Base-by-base conservation (phyloP, 2,888 invertebrate genomes). In the Brachylomia viminalis region DNA sequence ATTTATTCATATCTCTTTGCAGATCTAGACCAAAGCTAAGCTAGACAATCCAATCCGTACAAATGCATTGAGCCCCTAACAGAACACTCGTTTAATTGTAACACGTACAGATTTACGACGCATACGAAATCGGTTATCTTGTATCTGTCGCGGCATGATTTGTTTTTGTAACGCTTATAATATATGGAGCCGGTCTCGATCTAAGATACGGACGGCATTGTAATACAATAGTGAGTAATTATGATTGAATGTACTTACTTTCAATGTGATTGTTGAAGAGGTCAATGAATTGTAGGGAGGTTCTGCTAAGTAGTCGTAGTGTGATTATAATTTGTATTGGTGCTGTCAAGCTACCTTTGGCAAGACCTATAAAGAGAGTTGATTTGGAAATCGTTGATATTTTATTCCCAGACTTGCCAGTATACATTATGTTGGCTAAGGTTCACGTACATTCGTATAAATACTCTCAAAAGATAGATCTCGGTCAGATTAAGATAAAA, bases 21-120 rank as follows among this genome's bases (percentile, higher is more conserved):
- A 47, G 13, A 20, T 30, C 20, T 17, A 59, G 6, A n/a, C 3
- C 5, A 20, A 66, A 62, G 2, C 3, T 30, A 20, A 59, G 15
- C 45, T 33, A 49, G 15, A 6, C 30, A 23, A 62, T 15, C n/a
- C 17, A 23, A 15, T n/a, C 20, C 62, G 66, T 38, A 54, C 69
- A 81, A 86, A 81, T 91, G 84, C 80, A 83, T 33, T 27, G 8
- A 47, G 66, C 6, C 88, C 87, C 77, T 91, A 87, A 91, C 74
- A 75, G 75, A 84, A 86, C 90, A 91, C 89, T 89, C 90, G 88
- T 92, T 92, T 93, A 93, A 93, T 94, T 93, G 93, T 93, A 92
- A 92, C 93, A 90, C 91, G 88, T 87, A 85, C 91, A 92, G 91
- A 94, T 94, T 93, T 93, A 94, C 92, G 92, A 93, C 85, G 90